These are phyloP conservation scores for Sisyra nigra DNA, from an alignment of 2,888 invertebrate genomes.

Conservation along the genomic window DNA sequence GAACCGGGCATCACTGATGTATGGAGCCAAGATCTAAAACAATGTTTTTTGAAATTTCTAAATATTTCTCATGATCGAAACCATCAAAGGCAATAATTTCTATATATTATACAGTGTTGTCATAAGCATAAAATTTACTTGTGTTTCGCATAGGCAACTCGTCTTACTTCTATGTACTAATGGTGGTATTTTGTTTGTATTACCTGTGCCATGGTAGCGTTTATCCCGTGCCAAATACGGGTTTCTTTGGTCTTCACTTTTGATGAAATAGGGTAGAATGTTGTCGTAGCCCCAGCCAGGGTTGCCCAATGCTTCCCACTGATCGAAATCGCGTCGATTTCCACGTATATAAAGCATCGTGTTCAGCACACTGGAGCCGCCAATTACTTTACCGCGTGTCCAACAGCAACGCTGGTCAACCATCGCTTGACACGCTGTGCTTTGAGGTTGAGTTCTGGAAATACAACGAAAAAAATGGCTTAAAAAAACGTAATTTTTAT, in stretches of 20 bases:
- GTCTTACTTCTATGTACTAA: not conserved
- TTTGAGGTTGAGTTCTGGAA: conserved; percentile 61
- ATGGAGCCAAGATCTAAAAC: too few relatives aligned
- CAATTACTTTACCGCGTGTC: conserved; percentile 80
- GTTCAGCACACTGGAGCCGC: conserved; percentile 76
- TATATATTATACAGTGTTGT: too few relatives aligned
- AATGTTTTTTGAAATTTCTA: too few relatives aligned
- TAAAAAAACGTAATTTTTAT: not conserved
- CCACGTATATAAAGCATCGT: conserved; percentile 87
- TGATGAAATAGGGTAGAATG: conserved; percentile 67
- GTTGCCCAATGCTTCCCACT: conserved; percentile 75
- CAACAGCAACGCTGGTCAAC: conserved; percentile 68
- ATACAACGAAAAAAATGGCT: not conserved
- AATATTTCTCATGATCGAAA: too few relatives aligned
- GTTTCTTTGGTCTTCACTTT: conserved; percentile 76
- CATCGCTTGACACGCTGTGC: conserved; percentile 76
- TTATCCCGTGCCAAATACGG: conserved; percentile 67
- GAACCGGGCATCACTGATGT: too few relatives aligned
- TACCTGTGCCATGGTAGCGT: conserved; percentile 55
- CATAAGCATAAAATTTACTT: too few relatives aligned
- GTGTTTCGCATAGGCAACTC: not conserved
- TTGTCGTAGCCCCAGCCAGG: conserved; percentile 78
- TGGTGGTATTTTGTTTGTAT: conserved; percentile 6
- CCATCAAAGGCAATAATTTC: too few relatives aligned
- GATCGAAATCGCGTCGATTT: conserved; percentile 70